Evolutionary conservation across 2,888 invertebrate species (phyloP).

Genomic region (Bombylius discolor): DNA sequence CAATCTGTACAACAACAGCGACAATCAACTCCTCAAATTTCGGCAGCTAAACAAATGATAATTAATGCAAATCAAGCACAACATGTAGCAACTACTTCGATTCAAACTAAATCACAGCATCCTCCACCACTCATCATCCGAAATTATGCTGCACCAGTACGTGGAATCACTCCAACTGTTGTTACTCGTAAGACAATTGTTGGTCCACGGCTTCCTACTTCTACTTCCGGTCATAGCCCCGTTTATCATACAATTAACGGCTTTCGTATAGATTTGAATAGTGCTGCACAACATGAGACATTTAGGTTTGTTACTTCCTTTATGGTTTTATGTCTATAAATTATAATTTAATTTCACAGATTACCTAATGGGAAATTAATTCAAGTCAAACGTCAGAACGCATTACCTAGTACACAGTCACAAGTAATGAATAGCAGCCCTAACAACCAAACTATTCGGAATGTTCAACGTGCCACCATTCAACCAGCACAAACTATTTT

Average conservation of each 20-base stretch:
- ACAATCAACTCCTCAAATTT: constrained; percentile 4
- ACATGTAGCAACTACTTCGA: neutral
- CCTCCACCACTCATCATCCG: constrained; percentile 30
- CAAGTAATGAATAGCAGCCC: neutral
- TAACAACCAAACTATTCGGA: too few relatives aligned
- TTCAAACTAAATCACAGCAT: constrained; percentile 2
- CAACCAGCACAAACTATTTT: constrained; percentile 9
- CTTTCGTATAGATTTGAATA: constrained; percentile 35
- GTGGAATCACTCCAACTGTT: constrained; percentile 17
- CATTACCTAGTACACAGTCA: constrained; percentile 1
- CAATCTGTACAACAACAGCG: neutral
- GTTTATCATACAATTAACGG: constrained; percentile 37
- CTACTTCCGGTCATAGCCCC: constrained; percentile 19
- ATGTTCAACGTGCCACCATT: neutral
- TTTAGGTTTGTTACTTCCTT: constrained; percentile 13
- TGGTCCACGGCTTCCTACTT: constrained; percentile 14
- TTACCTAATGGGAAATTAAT: constrained; percentile 36
- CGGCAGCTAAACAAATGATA: too few relatives aligned
- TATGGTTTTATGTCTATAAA: too few relatives aligned
- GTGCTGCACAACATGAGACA: constrained; percentile 35
- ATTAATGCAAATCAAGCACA: too few relatives aligned
- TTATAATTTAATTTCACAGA: constrained; percentile 13
- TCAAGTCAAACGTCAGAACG: constrained; percentile 34
- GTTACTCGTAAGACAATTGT: constrained; percentile 8
- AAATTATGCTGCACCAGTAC: constrained; percentile 25